Evolutionary conservation across 2,888 invertebrate species (phyloP).

Genomic region (Rhorus exstirpatorius): DNA sequence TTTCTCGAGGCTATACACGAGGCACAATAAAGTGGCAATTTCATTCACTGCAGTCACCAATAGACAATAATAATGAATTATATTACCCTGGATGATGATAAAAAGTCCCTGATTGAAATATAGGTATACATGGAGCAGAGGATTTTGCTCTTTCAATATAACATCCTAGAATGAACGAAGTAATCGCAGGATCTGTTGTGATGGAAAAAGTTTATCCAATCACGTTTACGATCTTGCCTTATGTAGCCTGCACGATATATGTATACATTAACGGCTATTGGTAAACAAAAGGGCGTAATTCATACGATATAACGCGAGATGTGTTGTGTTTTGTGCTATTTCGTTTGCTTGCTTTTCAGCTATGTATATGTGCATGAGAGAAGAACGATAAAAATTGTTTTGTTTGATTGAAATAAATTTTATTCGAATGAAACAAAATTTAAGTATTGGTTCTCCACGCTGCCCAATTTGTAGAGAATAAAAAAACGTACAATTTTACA

Average conservation of each 20-base stretch:
- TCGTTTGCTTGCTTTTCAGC: background rate
- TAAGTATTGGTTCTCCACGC: background rate
- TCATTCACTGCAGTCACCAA: background rate
- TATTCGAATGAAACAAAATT: background rate
- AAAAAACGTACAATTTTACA: background rate
- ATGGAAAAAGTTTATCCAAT: constrained; percentile 21
- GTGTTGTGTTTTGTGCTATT: background rate
- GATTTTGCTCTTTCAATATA: constrained; percentile 8
- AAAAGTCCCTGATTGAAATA: background rate
- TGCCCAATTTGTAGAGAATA: background rate
- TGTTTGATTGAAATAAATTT: background rate
- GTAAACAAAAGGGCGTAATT: background rate
- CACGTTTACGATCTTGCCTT: constrained; percentile 24
- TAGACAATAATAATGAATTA: background rate
- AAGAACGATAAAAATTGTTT: constrained; percentile 7
- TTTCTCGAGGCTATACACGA: constrained; percentile 8
- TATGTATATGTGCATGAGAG: background rate
- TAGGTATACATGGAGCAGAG: background rate
- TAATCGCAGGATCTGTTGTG: constrained; percentile 6
- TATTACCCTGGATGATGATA: constrained; percentile 7
- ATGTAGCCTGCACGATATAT: constrained; percentile 2
- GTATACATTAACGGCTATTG: constrained; percentile 13
- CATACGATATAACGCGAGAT: background rate
- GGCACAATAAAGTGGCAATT: constrained; percentile 7
- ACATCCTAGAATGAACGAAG: constrained; percentile 5